These are phyloP conservation scores for Psilanteris sp. DNA, from an alignment of 1,140 invertebrate species.

Conservation along the genomic window DNA sequence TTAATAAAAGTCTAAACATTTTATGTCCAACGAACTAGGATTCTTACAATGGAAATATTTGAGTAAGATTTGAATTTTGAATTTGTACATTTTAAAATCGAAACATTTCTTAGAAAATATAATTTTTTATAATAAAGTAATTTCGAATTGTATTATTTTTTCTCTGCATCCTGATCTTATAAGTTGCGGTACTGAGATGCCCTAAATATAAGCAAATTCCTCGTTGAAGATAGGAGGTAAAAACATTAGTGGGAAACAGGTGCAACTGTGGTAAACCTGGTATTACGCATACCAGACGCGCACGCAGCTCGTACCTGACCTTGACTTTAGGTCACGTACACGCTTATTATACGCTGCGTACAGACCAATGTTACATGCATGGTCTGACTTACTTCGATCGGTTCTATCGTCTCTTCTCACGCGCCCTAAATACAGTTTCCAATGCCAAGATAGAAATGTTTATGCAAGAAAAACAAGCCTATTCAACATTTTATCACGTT, in stretches of 20 bases:
- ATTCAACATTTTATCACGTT: constrained; percentile 20
- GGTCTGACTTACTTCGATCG: constrained; percentile 39
- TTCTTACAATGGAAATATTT: too few species aligned
- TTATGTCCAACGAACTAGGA: too few species aligned
- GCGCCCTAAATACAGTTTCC: constrained; percentile 36
- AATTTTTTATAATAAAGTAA: too few species aligned
- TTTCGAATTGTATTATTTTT: too few species aligned
- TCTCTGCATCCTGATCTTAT: background rate
- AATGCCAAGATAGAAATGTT: constrained; percentile 5
- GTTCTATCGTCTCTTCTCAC: constrained; percentile 37
- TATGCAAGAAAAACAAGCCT: constrained; percentile 23
- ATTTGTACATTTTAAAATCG: too few species aligned
- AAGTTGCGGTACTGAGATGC: constrained; percentile 13
- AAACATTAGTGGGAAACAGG: constrained; percentile 48
- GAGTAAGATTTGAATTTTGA: too few species aligned
- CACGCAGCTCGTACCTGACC: constrained; percentile 53
- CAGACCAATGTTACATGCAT: constrained; percentile 39
- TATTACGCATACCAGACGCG: constrained; percentile 57
- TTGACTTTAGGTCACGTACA: constrained; percentile 60
- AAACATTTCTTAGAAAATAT: too few species aligned
- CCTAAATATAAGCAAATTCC: constrained; percentile 15
- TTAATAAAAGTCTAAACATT: too few species aligned
- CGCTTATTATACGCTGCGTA: constrained; percentile 53
- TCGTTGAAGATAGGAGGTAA: constrained; percentile 21
- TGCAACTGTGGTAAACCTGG: constrained; percentile 46